Evolutionary conservation across 2,113 vertebrate species (phyloP).

Genomic region (Collichthys lucidus): DNA sequence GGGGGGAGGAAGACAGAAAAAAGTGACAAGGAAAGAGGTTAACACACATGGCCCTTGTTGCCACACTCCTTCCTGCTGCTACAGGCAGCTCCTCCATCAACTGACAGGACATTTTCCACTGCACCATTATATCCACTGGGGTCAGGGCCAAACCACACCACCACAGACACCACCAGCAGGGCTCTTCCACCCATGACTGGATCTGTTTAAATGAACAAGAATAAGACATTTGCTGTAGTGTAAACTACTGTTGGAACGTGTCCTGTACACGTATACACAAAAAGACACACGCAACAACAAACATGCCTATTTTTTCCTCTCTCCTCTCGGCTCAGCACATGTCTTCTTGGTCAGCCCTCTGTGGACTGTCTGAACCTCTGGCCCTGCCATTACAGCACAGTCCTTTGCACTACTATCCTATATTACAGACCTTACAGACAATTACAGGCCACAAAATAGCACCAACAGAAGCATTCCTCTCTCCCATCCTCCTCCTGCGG

Average conservation of each 20-base stretch:
- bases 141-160: conserved; percentile 68
- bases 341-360: conserved; percentile 44
- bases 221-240: conserved; percentile 48
- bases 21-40: conserved; percentile 79
- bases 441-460: conserved; percentile 73
- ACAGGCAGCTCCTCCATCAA: conserved; percentile 81
- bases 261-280: conserved; percentile 17
- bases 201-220: conserved; percentile 64
- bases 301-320: conserved; percentile 41
- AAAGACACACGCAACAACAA: conserved; percentile 28
- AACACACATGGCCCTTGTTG: conserved; percentile 78
- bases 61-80: conserved; percentile 79
- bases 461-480: conserved; percentile 53
- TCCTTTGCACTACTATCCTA: conserved; percentile 58
- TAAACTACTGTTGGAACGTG: conserved; percentile 43
- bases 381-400: conserved; percentile 48
- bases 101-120: conserved; percentile 80
- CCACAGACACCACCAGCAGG: conserved; percentile 63
- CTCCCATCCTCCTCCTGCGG: conserved; percentile 39
- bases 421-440: conserved; percentile 69
- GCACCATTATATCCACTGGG: conserved; percentile 75
- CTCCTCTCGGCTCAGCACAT: conserved; percentile 44
- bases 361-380: conserved; percentile 53
- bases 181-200: conserved; percentile 63
- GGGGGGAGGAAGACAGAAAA: conserved; percentile 51